Evolutionary conservation across 2,797 vertebrate genomes (phyloP).

Genomic region (Sebastes wilsoni): DNA sequence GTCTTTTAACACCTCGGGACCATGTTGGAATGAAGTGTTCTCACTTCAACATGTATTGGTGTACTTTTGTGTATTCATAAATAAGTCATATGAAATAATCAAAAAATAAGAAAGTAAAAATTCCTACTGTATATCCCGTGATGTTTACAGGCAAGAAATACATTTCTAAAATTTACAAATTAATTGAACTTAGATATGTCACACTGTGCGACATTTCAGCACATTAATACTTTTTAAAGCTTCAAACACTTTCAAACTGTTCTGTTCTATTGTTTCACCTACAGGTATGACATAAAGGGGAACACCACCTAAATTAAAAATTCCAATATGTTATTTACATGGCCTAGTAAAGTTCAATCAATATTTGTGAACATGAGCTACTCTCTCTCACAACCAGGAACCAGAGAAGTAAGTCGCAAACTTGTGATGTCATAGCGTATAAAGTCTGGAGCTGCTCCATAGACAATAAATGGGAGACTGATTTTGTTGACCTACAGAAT

Average conservation of each 20-base stretch:
- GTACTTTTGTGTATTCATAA: background rate
- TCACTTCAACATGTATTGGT: background rate
- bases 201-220: background rate
- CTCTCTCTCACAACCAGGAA: too few relatives aligned
- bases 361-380: too few relatives aligned
- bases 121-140: accelerated
- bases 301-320: too few relatives aligned
- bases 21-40: background rate
- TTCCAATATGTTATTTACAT: too few relatives aligned
- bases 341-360: too few relatives aligned
- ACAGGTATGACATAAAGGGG: background rate
- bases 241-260: background rate
- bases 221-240: background rate
- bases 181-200: background rate
- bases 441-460: too few relatives aligned
- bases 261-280: background rate
- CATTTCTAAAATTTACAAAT: background rate
- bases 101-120: background rate
- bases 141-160: background rate
- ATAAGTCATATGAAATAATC: background rate
- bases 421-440: too few relatives aligned
- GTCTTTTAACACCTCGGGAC: background rate
- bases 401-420: too few relatives aligned
- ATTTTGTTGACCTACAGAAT: too few relatives aligned
- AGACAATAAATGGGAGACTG: too few relatives aligned